Conservation (phyloP, 2,113 vertebrate genomes). For the Narcine bancroftii region DNA sequence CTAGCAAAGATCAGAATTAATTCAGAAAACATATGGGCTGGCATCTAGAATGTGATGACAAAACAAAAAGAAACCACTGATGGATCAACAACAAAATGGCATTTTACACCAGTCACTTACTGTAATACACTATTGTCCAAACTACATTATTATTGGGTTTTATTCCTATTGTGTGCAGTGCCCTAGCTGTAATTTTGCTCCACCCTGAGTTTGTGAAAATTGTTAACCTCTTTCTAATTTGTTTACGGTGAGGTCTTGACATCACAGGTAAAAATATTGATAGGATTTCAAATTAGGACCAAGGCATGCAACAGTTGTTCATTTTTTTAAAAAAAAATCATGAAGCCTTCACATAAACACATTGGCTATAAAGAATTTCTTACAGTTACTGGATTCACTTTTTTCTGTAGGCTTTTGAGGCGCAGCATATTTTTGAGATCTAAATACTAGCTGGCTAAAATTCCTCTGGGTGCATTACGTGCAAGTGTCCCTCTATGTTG, state of each 20-base stretch:
- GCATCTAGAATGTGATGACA: background rate
- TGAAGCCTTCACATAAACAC: background rate
- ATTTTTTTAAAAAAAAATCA: background rate
- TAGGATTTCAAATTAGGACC: slow-evolving; percentile 12
- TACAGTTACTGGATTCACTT: background rate
- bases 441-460: background rate
- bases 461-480: background rate
- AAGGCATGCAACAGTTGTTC: background rate
- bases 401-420: background rate
- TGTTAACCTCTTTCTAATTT: background rate
- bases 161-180: no score
- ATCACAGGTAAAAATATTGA: background rate
- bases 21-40: background rate
- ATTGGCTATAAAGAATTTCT: background rate
- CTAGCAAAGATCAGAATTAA: no score
- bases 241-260: background rate
- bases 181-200: background rate
- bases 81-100: background rate
- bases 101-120: background rate
- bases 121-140: background rate
- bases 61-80: background rate
- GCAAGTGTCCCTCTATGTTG: background rate
- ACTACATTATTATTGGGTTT: background rate
- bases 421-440: background rate
- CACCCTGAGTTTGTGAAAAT: background rate